Base-by-base conservation (phyloP, 2,797 vertebrate species). In the Alca torda region DNA sequence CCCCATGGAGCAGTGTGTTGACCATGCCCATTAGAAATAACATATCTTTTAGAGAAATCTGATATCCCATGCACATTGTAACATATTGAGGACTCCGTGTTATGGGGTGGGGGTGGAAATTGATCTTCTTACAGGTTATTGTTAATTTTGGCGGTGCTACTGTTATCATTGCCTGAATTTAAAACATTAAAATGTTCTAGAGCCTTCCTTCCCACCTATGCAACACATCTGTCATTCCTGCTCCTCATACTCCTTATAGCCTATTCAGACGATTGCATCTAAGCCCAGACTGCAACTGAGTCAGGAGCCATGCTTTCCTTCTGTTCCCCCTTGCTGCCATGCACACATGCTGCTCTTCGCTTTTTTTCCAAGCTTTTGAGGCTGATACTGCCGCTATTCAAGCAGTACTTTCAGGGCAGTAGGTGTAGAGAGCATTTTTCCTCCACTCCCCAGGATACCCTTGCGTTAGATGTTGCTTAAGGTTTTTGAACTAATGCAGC, bases 351-450 rank as follows among this genome's bases (percentile, higher is more conserved):
- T 69, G 25, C 24, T 78, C 35, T n/a, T 74, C 16, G 19, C 10
- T 2, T 63, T 24, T 50, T 45, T 28, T 65, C 61, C 37, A n/a
- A 68, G 53, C 8, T 87, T 92, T 64, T 48, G 61, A 63, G 13
- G 21, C 21, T 41, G 41, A n/a, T 16, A 3, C 4, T 41, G 5
- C 50, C 4, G 0, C 11, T 77, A 13, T 43, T 43, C 39, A 51
- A 51, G 43, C 26, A 41, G 5, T 25, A 30, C 28, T 91, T 59
- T 56, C 37, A 83, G 54, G n/a, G 13, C 19, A 60, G 28, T 11
- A 43, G 41, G 37, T 76, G 13, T 2, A 80, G 8, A 73, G 26
- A 20, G 4, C 2, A 3, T 46, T 86, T 80, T 75, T 51, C 7
- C 8, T 53, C 28, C 30, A 31, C 4, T 72, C 6, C 11, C 23